Evolutionary conservation across 2,888 invertebrate species (phyloP).

Genomic region (Litoditis marina): DNA sequence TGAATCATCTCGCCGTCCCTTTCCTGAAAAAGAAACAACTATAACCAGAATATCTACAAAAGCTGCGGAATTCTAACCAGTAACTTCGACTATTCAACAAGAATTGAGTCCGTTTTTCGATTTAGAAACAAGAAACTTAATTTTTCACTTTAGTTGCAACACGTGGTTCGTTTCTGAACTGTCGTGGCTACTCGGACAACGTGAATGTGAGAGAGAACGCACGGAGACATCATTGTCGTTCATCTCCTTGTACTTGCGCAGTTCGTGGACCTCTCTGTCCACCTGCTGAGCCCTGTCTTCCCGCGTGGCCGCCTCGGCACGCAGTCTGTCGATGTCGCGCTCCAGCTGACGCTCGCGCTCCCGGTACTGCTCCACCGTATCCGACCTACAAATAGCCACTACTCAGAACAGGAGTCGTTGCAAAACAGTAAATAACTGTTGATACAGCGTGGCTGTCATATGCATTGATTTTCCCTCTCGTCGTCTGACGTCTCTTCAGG

Average conservation of each 20-base stretch:
- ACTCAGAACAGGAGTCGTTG: not conserved
- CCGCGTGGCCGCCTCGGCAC: slow-evolving; percentile 27
- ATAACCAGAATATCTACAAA: not conserved
- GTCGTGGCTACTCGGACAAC: not conserved
- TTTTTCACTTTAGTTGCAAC: too few species aligned
- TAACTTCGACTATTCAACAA: too few species aligned
- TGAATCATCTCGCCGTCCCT: slow-evolving; percentile 35
- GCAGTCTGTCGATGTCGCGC: slow-evolving; percentile 37
- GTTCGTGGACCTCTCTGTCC: slow-evolving; percentile 69
- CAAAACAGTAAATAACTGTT: too few species aligned
- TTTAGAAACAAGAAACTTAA: too few species aligned
- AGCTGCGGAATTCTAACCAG: too few species aligned
- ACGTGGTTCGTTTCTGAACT: not conserved
- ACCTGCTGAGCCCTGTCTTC: slow-evolving; percentile 70
- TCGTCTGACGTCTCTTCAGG: too few species aligned
- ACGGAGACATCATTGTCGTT: slow-evolving; percentile 30
- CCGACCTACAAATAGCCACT: not conserved
- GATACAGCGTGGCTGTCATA: too few species aligned
- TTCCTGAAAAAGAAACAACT: slow-evolving; percentile 20
- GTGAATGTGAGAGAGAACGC: not conserved
- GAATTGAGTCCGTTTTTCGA: too few species aligned
- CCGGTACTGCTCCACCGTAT: slow-evolving; percentile 36
- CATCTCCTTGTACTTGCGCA: slow-evolving; percentile 67
- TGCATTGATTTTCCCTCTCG: too few species aligned
- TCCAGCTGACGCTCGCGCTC: slow-evolving; percentile 42